Evolutionary conservation across 2,888 invertebrate genomes (phyloP).

Genomic region (Siphlonurus alternatus): DNA sequence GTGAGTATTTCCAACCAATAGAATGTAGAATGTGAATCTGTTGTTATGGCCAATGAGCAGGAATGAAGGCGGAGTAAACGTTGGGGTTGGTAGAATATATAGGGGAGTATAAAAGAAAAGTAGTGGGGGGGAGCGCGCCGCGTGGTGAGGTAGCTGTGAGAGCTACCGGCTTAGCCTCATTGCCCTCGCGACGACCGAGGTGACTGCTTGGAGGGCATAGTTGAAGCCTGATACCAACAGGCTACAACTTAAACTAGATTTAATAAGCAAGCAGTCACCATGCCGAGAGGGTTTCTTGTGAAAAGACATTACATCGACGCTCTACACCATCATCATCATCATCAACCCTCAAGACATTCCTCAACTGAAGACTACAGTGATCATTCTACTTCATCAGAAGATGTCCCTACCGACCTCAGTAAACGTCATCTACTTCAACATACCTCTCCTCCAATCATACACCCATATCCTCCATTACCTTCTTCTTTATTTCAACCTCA

Average conservation of each 20-base stretch:
- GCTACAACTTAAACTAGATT: constrained; percentile 5
- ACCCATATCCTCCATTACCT: not conserved
- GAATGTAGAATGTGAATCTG: not conserved
- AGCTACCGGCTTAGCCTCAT: not conserved
- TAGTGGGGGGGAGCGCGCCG: not conserved
- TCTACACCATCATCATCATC: not conserved
- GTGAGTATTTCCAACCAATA: not conserved
- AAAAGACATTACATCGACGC: constrained; percentile 3
- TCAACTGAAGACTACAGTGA: not conserved
- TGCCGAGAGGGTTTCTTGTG: constrained; percentile 10
- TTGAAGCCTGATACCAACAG: not conserved
- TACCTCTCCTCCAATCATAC: not conserved
- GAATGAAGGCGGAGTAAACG: not conserved
- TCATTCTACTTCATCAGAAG: not conserved
- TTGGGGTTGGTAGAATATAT: not conserved
- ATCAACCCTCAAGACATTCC: not conserved
- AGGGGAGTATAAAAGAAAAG: too few species aligned
- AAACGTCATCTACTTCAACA: constrained; percentile 1
- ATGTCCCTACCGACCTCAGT: not conserved
- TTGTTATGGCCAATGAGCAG: not conserved
- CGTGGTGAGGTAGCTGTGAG: not conserved
- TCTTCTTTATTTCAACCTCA: not conserved
- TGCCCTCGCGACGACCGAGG: constrained; percentile 1
- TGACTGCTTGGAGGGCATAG: not conserved
- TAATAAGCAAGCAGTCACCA: not conserved